These are phyloP conservation scores for Micronisus gabar DNA, from an alignment of 2,113 vertebrate genomes.

Conservation along the genomic window DNA sequence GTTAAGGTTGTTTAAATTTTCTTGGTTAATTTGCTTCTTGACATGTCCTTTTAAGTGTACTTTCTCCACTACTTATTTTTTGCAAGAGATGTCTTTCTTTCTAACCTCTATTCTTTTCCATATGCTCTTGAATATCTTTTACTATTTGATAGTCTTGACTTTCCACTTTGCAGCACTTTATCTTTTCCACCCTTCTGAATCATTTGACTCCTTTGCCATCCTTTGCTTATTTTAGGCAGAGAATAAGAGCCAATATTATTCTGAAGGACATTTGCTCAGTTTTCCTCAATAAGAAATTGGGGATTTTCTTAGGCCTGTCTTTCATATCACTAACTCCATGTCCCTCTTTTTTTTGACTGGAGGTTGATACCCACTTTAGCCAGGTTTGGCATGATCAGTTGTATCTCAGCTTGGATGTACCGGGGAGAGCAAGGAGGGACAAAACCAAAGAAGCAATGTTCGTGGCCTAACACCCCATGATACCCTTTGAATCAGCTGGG, in stretches of 20 bases:
- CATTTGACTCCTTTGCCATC: neutral
- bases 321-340: neutral
- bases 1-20: constrained; percentile 33
- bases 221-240: neutral
- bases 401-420: neutral
- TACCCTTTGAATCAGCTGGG: neutral
- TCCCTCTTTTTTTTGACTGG: neutral
- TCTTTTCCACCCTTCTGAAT: neutral
- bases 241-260: neutral
- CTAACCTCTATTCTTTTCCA: neutral
- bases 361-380: neutral
- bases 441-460: neutral
- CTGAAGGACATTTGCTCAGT: neutral
- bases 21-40: constrained; percentile 44
- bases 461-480: neutral
- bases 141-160: neutral
- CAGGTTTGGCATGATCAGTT: neutral
- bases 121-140: neutral
- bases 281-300: neutral
- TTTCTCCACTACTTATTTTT: neutral
- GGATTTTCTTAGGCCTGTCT: neutral
- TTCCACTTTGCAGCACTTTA: neutral
- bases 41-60: neutral
- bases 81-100: neutral
- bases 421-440: neutral